phyloP scores from a whole-genome alignment of 2,888 invertebrate species.

The Leptothorax acervorum region DNA sequence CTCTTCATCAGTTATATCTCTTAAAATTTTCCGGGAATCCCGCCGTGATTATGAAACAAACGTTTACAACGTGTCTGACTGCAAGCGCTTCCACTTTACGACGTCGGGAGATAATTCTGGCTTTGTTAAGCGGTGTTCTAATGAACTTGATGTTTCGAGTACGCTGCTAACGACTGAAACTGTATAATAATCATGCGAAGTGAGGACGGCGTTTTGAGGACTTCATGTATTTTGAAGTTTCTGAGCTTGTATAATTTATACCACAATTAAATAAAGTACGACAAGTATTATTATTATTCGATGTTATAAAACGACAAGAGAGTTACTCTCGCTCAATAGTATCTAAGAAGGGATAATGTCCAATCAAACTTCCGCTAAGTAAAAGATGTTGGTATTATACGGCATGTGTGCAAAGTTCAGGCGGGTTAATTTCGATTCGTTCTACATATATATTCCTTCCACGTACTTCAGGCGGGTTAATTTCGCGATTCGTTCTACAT shows the following conservation, averaged over 20 bases:
- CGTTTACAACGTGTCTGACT: constrained; percentile 43
- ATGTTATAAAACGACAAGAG: not conserved
- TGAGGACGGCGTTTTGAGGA: not conserved
- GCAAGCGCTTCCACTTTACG: constrained; percentile 25
- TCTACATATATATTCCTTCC: too few relatives aligned
- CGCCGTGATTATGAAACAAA: constrained; percentile 18
- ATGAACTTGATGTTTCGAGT: constrained; percentile 49
- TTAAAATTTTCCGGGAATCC: constrained; percentile 12
- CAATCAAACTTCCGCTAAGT: not conserved
- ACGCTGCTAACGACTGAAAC: constrained; percentile 37
- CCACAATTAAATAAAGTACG: not conserved
- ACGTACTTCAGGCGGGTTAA: too few relatives aligned
- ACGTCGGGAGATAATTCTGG: constrained; percentile 39
- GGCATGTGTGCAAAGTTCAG: not conserved
- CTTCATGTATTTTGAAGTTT: constrained; percentile 2
- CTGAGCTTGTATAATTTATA: not conserved
- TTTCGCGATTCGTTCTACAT: not conserved
- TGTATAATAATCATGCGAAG: constrained; percentile 28
- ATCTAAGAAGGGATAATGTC: not conserved
- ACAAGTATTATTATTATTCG: not conserved
- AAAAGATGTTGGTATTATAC: not conserved
- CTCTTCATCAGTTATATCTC: constrained; percentile 10
- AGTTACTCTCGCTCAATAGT: not conserved
- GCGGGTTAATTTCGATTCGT: too few relatives aligned
- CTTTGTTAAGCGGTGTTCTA: constrained; percentile 35